Evolutionary conservation across 53 echinoderm and acorn worm genomes (phyloP), one percentile per base, ranked within the genome.

Genomic region (Hippasteria phrygiana): DNA sequence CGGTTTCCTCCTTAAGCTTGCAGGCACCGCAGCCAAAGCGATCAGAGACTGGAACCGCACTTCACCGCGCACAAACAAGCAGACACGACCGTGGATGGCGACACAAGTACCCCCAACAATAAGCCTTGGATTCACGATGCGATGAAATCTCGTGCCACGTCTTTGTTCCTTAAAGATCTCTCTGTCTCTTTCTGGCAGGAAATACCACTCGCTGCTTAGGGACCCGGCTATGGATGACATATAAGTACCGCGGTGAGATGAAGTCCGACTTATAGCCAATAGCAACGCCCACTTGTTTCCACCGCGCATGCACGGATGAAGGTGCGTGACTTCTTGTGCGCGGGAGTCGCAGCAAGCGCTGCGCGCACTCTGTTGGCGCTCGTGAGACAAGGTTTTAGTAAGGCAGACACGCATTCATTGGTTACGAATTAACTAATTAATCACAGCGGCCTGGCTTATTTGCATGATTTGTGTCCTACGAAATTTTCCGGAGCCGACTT

Each of bases 251-350:
- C 37, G 28, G 55, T n/a, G 79, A 38, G 79, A 40, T 42, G 62
- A 10, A 29, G 36, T 56, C 32, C 11, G 59, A 40, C 79, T 79
- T 56, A 38, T 55, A 26, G 41, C 79, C 54, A 35, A 56, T 59
- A 56, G 79, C 42, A 62, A 79, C 79, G 79, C 79, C 79, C 79
- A 79, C 79, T 41, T 79, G 22, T 40, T 62, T 38, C 26, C 22
- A 41, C 42, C 38, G 79, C 79, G 79, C 79, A 79, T 37, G 79
- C 55, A 37, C 79, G 62, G 35, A 56, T 20, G 8, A 27, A 2
- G 56, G 55, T 41, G 38, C 79, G 79, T 79, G 79, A 79, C 79
- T 62, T 36, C 9, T 17, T 33, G 34, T 16, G 17, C 34, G 35
- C 2, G 36, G 16, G 37, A 67, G 37, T 22, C 37, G 69, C 8